Conservation (phyloP, 1,140 invertebrate genomes). For the Lepidurus apus region DNA sequence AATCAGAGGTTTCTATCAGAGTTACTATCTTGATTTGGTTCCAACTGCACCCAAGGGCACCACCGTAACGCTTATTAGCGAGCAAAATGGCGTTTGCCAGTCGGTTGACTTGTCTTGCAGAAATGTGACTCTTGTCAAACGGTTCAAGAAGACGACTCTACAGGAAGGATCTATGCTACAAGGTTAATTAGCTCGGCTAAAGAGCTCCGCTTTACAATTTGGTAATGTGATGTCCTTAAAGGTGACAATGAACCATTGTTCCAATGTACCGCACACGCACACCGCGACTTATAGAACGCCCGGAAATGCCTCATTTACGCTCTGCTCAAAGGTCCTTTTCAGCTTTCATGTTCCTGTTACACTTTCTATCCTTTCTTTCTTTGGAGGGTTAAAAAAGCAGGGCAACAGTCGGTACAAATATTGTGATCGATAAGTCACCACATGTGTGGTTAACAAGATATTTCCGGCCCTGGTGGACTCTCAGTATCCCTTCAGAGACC, state of each 20-base stretch:
- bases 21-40: slow-evolving; percentile 4
- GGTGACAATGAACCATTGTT: slow-evolving; percentile 21
- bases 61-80: not conserved
- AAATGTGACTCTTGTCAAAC: slow-evolving; percentile 1
- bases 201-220: slow-evolving; percentile 5
- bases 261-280: slow-evolving; percentile 13
- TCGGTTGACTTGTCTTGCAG: slow-evolving; percentile 2
- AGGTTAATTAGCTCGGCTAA: slow-evolving; percentile 12
- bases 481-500: not conserved
- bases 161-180: slow-evolving; percentile 19
- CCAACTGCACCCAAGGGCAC: not conserved
- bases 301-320: slow-evolving; percentile 1
- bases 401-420: not conserved
- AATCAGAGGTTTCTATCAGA: not conserved
- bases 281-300: not conserved
- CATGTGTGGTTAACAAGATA: slow-evolving; percentile 13
- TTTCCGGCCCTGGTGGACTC: slow-evolving; percentile 1
- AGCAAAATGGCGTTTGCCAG: slow-evolving; percentile 13
- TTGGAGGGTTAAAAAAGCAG: not conserved
- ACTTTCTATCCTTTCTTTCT: not conserved
- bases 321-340: not conserved
- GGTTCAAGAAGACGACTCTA: not conserved
- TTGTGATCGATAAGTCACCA: slow-evolving; percentile 21
- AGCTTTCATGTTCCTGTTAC: not conserved
- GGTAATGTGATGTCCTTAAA: slow-evolving; percentile 3